phyloP scores from a whole-genome alignment of 2,113 vertebrate species.

The Rhodinocichla rosea region DNA sequence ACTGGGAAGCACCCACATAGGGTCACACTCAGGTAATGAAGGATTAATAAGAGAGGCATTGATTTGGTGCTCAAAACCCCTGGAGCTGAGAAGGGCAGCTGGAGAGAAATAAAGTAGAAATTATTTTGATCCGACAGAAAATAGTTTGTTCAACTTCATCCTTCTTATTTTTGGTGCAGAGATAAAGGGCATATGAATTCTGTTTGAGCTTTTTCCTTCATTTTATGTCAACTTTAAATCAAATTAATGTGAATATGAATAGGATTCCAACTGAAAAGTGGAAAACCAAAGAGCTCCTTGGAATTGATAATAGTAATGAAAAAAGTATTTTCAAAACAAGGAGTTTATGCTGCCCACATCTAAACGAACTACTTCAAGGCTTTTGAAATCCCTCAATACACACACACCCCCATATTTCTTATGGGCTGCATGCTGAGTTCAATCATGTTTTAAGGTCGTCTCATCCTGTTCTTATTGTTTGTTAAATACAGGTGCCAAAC shows the following conservation, averaged over 20 bases:
- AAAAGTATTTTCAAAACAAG: background rate
- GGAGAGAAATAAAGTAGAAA: background rate
- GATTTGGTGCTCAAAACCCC: background rate
- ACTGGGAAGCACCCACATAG: background rate
- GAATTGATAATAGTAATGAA: background rate
- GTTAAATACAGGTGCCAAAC: background rate
- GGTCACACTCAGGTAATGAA: background rate
- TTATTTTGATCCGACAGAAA: background rate
- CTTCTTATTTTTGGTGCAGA: background rate
- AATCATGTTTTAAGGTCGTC: background rate
- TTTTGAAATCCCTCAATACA: background rate
- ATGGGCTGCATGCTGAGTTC: background rate
- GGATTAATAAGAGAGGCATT: background rate
- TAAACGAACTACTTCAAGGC: background rate
- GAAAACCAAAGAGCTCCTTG: background rate
- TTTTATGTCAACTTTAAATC: slow-evolving; percentile 4
- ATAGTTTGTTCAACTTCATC: background rate
- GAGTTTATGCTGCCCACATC: background rate
- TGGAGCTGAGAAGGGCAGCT: background rate
- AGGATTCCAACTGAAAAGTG: background rate
- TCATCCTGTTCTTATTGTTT: background rate
- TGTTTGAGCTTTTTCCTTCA: background rate
- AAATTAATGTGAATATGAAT: background rate
- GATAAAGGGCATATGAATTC: background rate
- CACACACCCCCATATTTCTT: background rate